Base-by-base conservation (phyloP, 2,888 invertebrate genomes). In the Agrotis segetum region DNA sequence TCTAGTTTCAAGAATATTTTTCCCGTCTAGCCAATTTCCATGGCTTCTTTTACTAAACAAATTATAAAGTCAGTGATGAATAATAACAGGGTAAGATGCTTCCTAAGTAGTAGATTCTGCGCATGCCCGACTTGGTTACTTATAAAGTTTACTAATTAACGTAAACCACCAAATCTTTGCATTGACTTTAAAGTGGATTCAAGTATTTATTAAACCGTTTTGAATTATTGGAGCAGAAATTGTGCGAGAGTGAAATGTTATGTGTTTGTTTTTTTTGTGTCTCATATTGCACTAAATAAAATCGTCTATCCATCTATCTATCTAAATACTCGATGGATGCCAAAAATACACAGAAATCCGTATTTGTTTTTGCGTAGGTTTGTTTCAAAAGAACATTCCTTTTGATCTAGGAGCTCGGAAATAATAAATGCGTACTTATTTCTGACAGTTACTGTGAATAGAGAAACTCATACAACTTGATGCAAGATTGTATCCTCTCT, bases 131-230 rank as follows among this genome's bases (percentile, higher is more conserved):
- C 59, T 79, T 63, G 47, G 24, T 58, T 52, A 67, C 59, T 40
- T 58, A 47, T 59, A 50, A 79, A 82, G 52, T 82, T 82, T 50
- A 66, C 53, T 72, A 77, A 82, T 79, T 77, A 79, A 68, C 29
- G 64, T 53, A 62, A 78, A 67, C 64, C 79, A 62, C 65, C 53
- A 19, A 72, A 79, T 68, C 55, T 82, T 82, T 62, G 49, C 49
- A 77, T 79, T 79, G 66, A 81, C 66, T 79, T 77, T 81, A 60
- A 71, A 77, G 49, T 67, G 70, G 77, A 71, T 77, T 81, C 58
- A 59, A 81, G 77, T 70, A 60, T 71, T 77, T 62, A 81, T 78
- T 81, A 63, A 67, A 50, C 77, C 46, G 61, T 65, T 69, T 49
- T 16, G 49, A 44, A 58, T 77, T 69, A 66, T 65, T 81, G 29